These are phyloP conservation scores for Ligdia adustata DNA, from an alignment of 2,888 invertebrate species.

Conservation along the genomic window DNA sequence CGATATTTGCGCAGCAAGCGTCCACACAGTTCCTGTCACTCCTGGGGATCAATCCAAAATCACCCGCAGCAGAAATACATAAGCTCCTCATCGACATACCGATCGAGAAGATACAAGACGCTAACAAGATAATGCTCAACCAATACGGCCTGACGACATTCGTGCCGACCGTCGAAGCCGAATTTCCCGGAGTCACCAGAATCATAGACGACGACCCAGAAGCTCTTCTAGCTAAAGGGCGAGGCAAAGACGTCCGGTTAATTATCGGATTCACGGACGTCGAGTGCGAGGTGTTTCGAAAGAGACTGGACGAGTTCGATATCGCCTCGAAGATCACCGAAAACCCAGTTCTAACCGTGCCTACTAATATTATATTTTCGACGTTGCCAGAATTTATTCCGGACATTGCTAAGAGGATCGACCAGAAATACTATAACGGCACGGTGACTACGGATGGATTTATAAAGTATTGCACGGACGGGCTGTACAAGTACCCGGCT, in stretches of 20 bases:
- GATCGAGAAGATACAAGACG: constrained; percentile 55
- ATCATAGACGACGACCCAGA: constrained; percentile 68
- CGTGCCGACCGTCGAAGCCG: constrained; percentile 63
- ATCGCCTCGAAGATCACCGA: constrained; percentile 46
- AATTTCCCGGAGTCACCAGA: constrained; percentile 55
- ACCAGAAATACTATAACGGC: constrained; percentile 53
- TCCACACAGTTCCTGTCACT: constrained; percentile 54
- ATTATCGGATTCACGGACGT: constrained; percentile 63
- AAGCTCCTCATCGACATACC: constrained; percentile 55
- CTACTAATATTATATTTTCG: constrained; percentile 48
- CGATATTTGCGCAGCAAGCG: constrained; percentile 51
- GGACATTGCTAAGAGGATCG: constrained; percentile 43
- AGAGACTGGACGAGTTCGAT: constrained; percentile 53
- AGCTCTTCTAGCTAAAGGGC: constrained; percentile 51
- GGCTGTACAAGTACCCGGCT: constrained; percentile 62
- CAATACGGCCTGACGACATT: constrained; percentile 58
- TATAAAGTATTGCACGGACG: constrained; percentile 56
- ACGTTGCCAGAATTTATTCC: constrained; percentile 36
- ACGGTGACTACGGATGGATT: constrained; percentile 52
- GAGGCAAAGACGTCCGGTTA: constrained; percentile 60
- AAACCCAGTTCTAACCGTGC: constrained; percentile 48
- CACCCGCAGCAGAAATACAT: constrained; percentile 53
- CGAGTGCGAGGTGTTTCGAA: constrained; percentile 67
- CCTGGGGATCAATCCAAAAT: constrained; percentile 69
- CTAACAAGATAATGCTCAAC: constrained; percentile 54